Conservation (phyloP, 2,888 invertebrate species). For the Nephrotoma flavescens region DNA sequence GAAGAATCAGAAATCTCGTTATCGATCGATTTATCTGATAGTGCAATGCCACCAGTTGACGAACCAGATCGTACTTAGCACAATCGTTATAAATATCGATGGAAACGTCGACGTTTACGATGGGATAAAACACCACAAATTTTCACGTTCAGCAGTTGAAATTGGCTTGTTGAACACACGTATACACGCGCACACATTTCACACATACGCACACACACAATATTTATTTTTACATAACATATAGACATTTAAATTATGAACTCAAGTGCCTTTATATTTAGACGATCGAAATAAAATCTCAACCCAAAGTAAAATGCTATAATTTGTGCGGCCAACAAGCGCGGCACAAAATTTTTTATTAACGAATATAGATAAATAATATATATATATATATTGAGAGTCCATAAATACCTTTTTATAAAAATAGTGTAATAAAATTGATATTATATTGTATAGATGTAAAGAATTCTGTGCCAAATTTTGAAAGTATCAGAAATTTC, state of each 20-base stretch:
- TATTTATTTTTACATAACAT: not conserved
- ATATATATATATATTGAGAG: not conserved
- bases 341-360: not conserved
- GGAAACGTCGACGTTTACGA: not conserved
- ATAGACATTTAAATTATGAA: not conserved
- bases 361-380: not conserved
- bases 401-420: not conserved
- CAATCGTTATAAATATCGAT: not conserved
- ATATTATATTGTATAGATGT: not conserved
- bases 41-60: not conserved
- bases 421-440: not conserved
- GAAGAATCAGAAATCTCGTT: slow-evolving; percentile 3
- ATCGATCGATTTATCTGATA: slow-evolving; percentile 5
- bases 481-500: not conserved
- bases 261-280: not conserved
- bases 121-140: not conserved
- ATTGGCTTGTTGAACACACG: not conserved
- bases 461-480: not conserved
- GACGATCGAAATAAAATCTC: not conserved
- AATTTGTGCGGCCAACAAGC: not conserved
- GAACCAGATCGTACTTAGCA: not conserved
- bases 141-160: not conserved
- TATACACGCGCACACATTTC: not conserved
- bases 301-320: not conserved
- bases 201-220: not conserved